Conservation (phyloP, 1,140 invertebrate species). For the Tetramorium parvispinum region DNA sequence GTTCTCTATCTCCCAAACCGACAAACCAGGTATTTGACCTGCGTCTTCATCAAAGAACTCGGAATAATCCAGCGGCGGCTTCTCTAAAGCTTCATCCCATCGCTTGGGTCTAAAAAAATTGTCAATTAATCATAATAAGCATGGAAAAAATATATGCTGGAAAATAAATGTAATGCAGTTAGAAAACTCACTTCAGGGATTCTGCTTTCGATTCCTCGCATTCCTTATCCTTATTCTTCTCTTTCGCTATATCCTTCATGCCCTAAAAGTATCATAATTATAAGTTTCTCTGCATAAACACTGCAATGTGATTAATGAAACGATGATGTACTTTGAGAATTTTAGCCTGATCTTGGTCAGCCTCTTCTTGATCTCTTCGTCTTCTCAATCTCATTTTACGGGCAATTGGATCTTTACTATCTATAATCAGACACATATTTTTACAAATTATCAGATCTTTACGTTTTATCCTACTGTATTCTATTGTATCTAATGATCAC, state of each 20-base stretch:
- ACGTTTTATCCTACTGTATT: neutral
- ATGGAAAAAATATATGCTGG: slow-evolving; percentile 25
- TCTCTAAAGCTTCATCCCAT: slow-evolving; percentile 97
- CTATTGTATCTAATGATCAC: neutral
- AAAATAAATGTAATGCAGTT: neutral
- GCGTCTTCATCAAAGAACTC: slow-evolving; percentile 99
- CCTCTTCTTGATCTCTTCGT: slow-evolving; percentile 91
- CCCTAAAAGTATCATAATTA: slow-evolving; percentile 86
- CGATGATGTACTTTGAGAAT: slow-evolving; percentile 92
- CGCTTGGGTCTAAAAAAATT: slow-evolving; percentile 89
- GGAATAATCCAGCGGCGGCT: slow-evolving; percentile 98
- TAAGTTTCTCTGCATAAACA: slow-evolving; percentile 3
- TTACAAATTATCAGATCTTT: neutral
- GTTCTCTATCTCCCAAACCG: slow-evolving; percentile 99
- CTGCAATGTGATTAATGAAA: neutral
- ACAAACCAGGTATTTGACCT: slow-evolving; percentile 94
- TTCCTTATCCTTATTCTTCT: slow-evolving; percentile 90
- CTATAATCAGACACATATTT: slow-evolving; percentile 75
- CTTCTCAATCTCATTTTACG: slow-evolving; percentile 95
- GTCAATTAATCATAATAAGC: neutral
- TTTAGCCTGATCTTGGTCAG: slow-evolving; percentile 97
- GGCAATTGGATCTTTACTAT: slow-evolving; percentile 95
- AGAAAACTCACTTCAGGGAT: slow-evolving; percentile 88
- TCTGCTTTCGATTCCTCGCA: slow-evolving; percentile 88
- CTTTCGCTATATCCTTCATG: slow-evolving; percentile 99